phyloP scores from a whole-genome alignment of 53 echinoderm and acorn worm genomes.

The Mesocentrotus franciscanus region DNA sequence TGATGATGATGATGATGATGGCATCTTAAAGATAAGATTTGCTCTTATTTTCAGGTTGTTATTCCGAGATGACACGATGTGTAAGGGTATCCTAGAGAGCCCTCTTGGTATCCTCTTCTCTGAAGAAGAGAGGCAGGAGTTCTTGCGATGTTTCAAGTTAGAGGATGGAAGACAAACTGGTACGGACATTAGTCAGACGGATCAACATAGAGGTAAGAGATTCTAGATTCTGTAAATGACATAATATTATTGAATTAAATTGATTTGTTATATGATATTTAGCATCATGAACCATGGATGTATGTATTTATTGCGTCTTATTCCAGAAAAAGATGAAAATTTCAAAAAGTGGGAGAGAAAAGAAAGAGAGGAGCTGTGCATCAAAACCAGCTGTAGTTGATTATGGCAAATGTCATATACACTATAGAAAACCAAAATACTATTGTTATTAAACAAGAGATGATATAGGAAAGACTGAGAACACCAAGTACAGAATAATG shows the following conservation, averaged over 20 bases:
- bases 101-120: constrained; percentile 15
- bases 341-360: no score
- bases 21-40: not conserved
- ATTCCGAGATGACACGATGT: constrained; percentile 33
- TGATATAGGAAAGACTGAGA: not conserved
- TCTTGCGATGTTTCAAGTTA: not conserved
- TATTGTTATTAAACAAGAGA: not conserved
- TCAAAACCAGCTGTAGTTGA: no score
- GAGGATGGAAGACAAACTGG: not conserved
- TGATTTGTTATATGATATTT: not conserved
- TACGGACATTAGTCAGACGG: not conserved
- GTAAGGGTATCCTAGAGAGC: constrained; percentile 24
- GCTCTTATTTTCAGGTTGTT: constrained; percentile 30
- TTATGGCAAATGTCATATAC: no score
- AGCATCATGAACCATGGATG: not conserved
- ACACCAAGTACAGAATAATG: not conserved
- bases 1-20: not conserved
- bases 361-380: no score
- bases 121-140: not conserved
- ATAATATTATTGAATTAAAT: no score
- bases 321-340: no score
- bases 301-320: no score
- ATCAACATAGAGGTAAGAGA: not conserved
- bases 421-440: no score
- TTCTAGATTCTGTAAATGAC: not conserved